Evolutionary conservation across 2,888 invertebrate species (phyloP).

Genomic region (Nomada flava): DNA sequence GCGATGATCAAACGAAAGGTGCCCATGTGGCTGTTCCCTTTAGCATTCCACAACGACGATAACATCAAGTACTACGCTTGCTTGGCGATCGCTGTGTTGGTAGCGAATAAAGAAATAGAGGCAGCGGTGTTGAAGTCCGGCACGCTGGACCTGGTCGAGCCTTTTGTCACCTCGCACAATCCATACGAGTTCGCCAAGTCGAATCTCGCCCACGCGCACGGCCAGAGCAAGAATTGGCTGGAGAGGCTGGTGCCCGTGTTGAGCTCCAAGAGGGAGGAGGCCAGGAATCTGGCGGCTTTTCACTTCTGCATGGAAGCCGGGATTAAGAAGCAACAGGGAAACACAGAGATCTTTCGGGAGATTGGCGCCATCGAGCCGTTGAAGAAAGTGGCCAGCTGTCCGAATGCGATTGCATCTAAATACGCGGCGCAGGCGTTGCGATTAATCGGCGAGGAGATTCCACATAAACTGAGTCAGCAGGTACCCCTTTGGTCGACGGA

Average conservation of each 20-base stretch:
- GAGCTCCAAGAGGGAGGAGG: conserved; percentile 97
- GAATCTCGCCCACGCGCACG: conserved; percentile 96
- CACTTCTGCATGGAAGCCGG: conserved; percentile 99
- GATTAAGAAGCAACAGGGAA: conserved; percentile 97
- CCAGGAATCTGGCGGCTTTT: conserved; percentile 97
- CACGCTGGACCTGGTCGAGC: conserved; percentile 98
- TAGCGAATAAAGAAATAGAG: conserved; percentile 99
- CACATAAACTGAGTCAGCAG: conserved; percentile 98
- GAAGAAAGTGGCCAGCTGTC: conserved; percentile 98
- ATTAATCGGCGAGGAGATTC: conserved; percentile 97
- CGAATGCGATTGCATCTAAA: conserved; percentile 98
- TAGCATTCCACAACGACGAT: conserved; percentile 98
- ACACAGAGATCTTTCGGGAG: conserved; percentile 95
- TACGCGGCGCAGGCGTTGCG: conserved; percentile 97
- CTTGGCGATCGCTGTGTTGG: conserved; percentile 97
- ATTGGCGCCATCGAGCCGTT: conserved; percentile 98
- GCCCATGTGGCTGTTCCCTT: conserved; percentile 98
- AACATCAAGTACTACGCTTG: conserved; percentile 99
- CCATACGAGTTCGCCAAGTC: conserved; percentile 97
- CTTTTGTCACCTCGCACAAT: conserved; percentile 97
- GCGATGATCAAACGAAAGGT: conserved; percentile 98
- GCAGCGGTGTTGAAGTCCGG: conserved; percentile 98
- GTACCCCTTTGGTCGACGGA: conserved; percentile 99
- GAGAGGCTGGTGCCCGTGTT: conserved; percentile 96
- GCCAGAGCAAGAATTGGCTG: conserved; percentile 98